Evolutionary conservation across 2,113 vertebrate species (phyloP).

Genomic region (Canis aureus): DNA sequence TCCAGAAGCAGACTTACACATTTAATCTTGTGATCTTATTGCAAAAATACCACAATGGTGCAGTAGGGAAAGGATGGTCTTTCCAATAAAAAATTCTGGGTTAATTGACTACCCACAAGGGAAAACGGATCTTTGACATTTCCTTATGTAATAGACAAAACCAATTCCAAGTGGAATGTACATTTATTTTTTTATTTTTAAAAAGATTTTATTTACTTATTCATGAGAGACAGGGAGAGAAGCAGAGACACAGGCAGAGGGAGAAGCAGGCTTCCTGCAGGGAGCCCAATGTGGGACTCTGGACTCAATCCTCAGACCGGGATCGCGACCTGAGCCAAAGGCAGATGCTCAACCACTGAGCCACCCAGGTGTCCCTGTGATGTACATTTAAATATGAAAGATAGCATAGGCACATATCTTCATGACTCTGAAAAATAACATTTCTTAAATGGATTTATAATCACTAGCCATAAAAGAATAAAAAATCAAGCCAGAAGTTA

Average conservation of each 20-base stretch:
- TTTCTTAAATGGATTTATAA: background rate
- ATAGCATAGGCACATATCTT: background rate
- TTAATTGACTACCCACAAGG: background rate
- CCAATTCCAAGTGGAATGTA: background rate
- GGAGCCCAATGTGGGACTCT: too few relatives aligned
- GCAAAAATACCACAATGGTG: background rate
- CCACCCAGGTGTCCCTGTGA: background rate
- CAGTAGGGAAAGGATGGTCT: background rate
- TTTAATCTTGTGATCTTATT: background rate
- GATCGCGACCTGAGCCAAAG: too few relatives aligned
- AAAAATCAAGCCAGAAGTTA: background rate
- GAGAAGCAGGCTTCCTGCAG: too few relatives aligned
- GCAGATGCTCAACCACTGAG: too few relatives aligned
- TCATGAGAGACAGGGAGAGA: too few relatives aligned
- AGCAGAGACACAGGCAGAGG: too few relatives aligned
- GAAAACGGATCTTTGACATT: background rate
- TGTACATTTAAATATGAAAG: background rate
- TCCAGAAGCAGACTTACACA: background rate
- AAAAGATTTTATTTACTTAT: too few relatives aligned
- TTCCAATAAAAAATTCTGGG: background rate
- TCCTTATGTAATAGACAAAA: background rate
- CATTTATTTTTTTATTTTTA: background rate
- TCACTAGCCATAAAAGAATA: background rate
- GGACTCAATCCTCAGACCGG: too few relatives aligned
- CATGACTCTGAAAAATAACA: background rate